Conservation (phyloP, 2,113 vertebrate genomes). For the Melospiza melodia region DNA sequence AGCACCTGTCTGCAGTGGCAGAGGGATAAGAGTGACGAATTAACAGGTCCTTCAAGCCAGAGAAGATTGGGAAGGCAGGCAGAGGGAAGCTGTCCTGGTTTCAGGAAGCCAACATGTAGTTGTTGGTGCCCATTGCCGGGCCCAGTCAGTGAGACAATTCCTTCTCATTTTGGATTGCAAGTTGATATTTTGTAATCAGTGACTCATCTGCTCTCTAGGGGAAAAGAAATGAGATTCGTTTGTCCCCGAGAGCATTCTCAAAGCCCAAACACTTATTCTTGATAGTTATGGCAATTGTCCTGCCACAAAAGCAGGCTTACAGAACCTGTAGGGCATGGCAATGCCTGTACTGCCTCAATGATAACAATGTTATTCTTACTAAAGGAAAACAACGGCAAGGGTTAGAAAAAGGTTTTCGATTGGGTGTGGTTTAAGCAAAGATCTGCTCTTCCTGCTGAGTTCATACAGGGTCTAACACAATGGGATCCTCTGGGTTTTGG, state of each 20-base stretch:
- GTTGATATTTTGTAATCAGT: not conserved
- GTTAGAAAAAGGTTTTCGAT: not conserved
- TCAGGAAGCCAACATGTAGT: fast-evolving
- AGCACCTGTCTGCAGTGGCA: not conserved
- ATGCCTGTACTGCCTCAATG: not conserved
- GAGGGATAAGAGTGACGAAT: not conserved
- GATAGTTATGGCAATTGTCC: not conserved
- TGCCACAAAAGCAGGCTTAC: not conserved
- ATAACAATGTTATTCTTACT: not conserved
- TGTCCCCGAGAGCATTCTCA: not conserved
- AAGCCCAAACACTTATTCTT: not conserved
- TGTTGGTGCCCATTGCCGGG: not conserved
- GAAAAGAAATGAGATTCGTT: not conserved
- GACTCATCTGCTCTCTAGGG: not conserved
- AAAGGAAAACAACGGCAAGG: not conserved
- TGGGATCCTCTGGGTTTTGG: not conserved
- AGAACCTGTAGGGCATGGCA: not conserved
- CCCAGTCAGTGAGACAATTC: not conserved
- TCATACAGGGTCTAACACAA: not conserved
- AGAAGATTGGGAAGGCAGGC: not conserved
- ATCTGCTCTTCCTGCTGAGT: not conserved
- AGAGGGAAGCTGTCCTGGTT: not conserved
- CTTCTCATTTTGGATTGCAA: not conserved
- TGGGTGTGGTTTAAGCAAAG: not conserved
- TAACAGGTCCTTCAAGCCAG: not conserved